These are phyloP conservation scores for Lymantria monacha DNA, from an alignment of 2,888 invertebrate genomes.

Conservation along the genomic window DNA sequence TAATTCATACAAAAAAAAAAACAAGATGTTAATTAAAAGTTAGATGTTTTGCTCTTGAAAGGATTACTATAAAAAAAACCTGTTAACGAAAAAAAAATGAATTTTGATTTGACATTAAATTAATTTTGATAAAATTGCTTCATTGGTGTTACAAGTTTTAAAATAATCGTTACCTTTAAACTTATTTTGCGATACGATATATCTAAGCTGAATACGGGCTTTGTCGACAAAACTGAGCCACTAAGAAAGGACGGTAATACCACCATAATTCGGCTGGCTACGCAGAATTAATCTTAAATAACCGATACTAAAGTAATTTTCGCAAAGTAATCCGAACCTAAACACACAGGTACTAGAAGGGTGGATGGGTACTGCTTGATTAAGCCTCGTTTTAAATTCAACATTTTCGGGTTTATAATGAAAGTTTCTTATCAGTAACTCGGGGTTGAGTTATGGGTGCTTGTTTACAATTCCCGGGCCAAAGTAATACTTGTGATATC, in stretches of 20 bases:
- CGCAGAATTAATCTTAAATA: slow-evolving; percentile 59
- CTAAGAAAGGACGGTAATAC: slow-evolving; percentile 20
- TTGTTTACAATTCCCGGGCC: slow-evolving; percentile 48
- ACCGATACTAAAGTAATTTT: slow-evolving; percentile 70
- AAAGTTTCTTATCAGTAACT: slow-evolving; percentile 78
- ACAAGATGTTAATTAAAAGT: too few relatives aligned
- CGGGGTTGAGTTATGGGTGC: slow-evolving; percentile 73
- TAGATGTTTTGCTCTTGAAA: too few relatives aligned
- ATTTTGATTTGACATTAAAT: too few relatives aligned
- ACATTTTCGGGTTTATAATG: slow-evolving; percentile 73
- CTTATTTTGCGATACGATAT: too few relatives aligned
- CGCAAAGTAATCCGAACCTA: slow-evolving; percentile 68
- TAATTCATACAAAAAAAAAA: too few relatives aligned
- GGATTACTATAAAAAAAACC: too few relatives aligned
- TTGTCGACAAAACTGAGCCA: slow-evolving; percentile 23
- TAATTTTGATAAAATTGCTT: too few relatives aligned
- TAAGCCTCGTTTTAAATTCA: slow-evolving; percentile 79
- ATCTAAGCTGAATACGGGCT: background rate
- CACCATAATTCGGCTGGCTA: slow-evolving; percentile 46
- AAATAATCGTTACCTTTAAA: too few relatives aligned
- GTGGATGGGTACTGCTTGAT: slow-evolving; percentile 59
- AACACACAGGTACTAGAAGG: slow-evolving; percentile 69
- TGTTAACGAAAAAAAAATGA: too few relatives aligned
- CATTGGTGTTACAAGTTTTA: too few relatives aligned
- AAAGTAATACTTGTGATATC: slow-evolving; percentile 29